Evolutionary conservation across 37 sponge, comb jelly and placozoan species (phyloP).

Genomic region (Petrosia ficiformis): DNA sequence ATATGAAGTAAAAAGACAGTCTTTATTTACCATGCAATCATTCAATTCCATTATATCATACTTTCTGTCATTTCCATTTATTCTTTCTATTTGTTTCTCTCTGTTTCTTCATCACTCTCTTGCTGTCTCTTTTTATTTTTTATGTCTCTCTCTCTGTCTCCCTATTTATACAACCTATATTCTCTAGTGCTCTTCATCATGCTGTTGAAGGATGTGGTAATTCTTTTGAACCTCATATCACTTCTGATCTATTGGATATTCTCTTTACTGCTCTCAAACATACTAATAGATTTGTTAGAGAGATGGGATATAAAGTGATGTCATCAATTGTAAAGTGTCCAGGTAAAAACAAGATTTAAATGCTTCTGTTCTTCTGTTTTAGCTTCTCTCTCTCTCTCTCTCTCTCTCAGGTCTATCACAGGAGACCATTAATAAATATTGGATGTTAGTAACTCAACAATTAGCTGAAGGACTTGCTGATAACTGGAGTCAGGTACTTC

Average conservation of each 20-base stretch:
- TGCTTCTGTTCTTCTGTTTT: not conserved
- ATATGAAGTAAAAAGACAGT: constrained; percentile 65
- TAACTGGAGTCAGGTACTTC: constrained; percentile 90
- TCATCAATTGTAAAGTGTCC: constrained; percentile 55
- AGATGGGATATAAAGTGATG: constrained; percentile 72
- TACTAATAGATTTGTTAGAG: constrained; percentile 94
- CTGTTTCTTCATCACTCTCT: too few species aligned
- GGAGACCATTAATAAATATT: not conserved
- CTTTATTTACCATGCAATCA: not conserved
- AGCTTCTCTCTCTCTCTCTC: constrained; percentile 6
- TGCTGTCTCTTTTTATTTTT: too few species aligned
- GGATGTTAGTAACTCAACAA: not conserved
- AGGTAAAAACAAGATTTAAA: constrained; percentile 8
- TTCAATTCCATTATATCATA: not conserved
- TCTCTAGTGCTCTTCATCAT: constrained; percentile 55
- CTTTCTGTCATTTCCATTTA: too few species aligned
- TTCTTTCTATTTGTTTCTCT: too few species aligned
- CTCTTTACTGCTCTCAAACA: constrained; percentile 74
- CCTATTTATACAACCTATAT: not conserved
- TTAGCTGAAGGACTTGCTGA: constrained; percentile 80
- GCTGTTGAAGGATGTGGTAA: constrained; percentile 70
- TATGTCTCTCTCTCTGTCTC: constrained; percentile 9
- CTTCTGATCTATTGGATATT: constrained; percentile 72
- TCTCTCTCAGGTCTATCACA: not conserved
- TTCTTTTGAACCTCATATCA: constrained; percentile 63